Evolutionary conservation across 64 coral and sea anemone genomes (phyloP).

Genomic region (Actinia tenebrosa): DNA sequence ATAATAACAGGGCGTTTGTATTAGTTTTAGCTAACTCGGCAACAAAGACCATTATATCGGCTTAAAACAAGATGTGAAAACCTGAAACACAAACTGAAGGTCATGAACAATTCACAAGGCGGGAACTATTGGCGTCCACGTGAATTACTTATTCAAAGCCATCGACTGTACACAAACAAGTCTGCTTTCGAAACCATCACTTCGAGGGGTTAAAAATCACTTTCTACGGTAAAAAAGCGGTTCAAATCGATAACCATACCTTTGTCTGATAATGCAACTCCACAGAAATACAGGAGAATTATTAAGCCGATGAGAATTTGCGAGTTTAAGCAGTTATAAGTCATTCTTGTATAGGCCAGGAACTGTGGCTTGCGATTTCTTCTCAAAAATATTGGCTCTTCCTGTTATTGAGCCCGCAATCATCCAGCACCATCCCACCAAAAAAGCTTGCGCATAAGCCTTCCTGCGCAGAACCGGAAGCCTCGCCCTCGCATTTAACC

Average conservation of each 20-base stretch:
- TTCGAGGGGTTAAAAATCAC: not conserved
- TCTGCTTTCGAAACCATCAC: not conserved
- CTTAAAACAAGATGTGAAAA: not conserved
- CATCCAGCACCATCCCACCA: not conserved
- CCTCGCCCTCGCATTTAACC: constrained; percentile 7
- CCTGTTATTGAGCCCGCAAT: constrained; percentile 2
- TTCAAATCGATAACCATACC: not conserved
- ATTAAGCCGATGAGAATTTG: not conserved
- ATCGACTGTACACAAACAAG: not conserved
- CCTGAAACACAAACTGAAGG: not conserved
- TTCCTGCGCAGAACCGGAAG: constrained; percentile 16
- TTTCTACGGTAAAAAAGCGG: not conserved
- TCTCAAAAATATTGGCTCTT: constrained; percentile 32
- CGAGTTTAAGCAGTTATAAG: not conserved
- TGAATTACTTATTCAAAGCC: not conserved
- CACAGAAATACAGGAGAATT: not conserved
- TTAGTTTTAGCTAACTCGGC: constrained; percentile 10
- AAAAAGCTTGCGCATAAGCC: not conserved
- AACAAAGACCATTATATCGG: not conserved
- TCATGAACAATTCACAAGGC: not conserved
- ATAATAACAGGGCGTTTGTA: constrained; percentile 6
- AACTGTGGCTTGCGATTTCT: not conserved
- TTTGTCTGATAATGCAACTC: constrained; percentile 4
- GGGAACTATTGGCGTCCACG: not conserved
- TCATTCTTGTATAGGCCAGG: constrained; percentile 8